phyloP scores from a whole-genome alignment of 2,797 vertebrate genomes.

The Pterois miles region DNA sequence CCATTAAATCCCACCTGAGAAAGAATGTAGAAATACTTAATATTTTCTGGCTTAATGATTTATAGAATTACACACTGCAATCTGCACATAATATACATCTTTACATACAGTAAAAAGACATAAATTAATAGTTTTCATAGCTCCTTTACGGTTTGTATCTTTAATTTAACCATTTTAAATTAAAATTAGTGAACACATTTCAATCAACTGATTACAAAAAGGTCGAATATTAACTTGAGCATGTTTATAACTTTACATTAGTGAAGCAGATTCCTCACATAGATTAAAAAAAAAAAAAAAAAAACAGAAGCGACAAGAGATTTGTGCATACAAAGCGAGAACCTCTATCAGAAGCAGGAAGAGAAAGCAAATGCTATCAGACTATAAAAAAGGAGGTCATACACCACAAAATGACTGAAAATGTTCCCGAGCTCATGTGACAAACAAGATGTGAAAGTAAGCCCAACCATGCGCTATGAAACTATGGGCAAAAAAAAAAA shows the following conservation, averaged over 20 bases:
- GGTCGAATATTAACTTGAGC: not conserved
- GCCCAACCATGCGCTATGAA: not conserved
- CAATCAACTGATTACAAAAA: not conserved
- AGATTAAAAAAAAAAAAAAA: no score
- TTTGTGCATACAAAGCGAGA: constrained; percentile 18
- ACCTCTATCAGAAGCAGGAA: constrained; percentile 31
- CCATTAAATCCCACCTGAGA: not conserved
- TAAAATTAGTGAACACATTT: not conserved
- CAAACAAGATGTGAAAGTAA: not conserved
- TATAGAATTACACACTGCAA: not conserved
- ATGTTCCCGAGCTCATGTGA: not conserved
- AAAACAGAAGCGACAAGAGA: not conserved
- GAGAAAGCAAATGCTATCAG: constrained; percentile 37
- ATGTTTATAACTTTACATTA: fast-evolving
- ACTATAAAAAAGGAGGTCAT: constrained; percentile 16
- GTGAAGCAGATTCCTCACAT: not conserved
- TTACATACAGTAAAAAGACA: not conserved
- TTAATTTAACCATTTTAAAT: not conserved
- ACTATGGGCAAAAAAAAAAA: not conserved
- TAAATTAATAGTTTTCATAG: not conserved
- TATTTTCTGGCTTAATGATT: not conserved
- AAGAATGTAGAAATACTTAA: not conserved
- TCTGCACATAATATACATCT: not conserved
- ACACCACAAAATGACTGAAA: not conserved
- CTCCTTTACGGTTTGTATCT: not conserved